phyloP scores from a whole-genome alignment of 1,140 invertebrate species.

The Drosophila rufa region DNA sequence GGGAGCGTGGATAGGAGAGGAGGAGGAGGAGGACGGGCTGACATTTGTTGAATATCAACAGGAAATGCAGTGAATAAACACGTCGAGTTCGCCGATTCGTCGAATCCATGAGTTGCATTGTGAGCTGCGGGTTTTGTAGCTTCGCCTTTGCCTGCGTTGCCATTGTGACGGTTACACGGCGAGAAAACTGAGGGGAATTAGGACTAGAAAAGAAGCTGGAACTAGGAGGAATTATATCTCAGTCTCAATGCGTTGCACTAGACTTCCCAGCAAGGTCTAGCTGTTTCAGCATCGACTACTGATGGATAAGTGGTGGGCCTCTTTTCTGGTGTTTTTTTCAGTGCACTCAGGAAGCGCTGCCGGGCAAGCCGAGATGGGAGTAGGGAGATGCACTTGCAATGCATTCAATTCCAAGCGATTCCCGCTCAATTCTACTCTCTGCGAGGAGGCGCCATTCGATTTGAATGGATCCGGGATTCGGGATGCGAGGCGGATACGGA shows the following conservation, averaged over 20 bases:
- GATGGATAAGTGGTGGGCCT: too few relatives aligned
- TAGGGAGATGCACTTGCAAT: conserved; percentile 35
- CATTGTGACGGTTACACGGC: conserved; percentile 20
- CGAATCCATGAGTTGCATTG: conserved; percentile 49
- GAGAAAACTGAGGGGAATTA: conserved; percentile 9
- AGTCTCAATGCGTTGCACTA: too few relatives aligned
- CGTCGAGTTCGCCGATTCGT: conserved; percentile 56
- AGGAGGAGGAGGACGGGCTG: conserved; percentile 20
- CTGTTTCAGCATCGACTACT: too few relatives aligned
- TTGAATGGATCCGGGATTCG: conserved; percentile 36
- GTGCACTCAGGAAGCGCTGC: conserved; percentile 21
- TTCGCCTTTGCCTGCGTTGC: conserved; percentile 15
- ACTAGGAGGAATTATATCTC: too few relatives aligned
- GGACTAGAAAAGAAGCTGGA: too few relatives aligned
- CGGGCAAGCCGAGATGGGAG: conserved; percentile 3
- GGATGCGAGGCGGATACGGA: conserved; percentile 7
- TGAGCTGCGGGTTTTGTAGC: conserved; percentile 40
- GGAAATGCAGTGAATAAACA: conserved; percentile 84
- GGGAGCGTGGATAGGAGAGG: conserved; percentile 17
- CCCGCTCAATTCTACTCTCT: conserved; percentile 49
- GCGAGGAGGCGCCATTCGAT: conserved; percentile 28
- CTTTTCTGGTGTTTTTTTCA: not conserved
- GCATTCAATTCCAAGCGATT: conserved; percentile 65
- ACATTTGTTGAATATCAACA: conserved; percentile 83
- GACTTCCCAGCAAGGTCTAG: too few relatives aligned